Base-by-base conservation (phyloP, 2,113 vertebrate species). In the Rostratula benghalensis region DNA sequence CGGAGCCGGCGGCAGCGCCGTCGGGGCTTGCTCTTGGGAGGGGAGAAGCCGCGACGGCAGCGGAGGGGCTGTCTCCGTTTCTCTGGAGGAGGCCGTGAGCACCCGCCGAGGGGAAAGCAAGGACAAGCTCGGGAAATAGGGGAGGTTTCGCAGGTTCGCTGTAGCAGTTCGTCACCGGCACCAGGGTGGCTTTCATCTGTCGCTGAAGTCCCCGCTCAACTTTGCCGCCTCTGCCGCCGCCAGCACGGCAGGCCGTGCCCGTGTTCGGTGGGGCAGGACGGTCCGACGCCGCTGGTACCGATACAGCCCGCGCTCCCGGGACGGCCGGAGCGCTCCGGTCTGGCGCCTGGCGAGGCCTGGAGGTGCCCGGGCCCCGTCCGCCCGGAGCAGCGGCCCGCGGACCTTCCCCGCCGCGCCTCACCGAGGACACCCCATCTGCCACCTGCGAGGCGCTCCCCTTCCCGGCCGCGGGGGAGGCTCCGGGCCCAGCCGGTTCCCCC, bases 301-400 rank as follows among this genome's bases (percentile, higher is more conserved):
- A 74, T 30, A 9, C 54, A 27, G 16, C 2, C 0, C 0, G 51
- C 3, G 43, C 12, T 45, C 11, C 9, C 1, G 3, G n/a, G 3
- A 7, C 3, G 20, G 24, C 14, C 50, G 3, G 9, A 4, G 4
- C 1, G 4, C 11, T 37, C 31, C 15, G 4, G 30, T 13, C 28
- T 23, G 59, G 9, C 8, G 0, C 16, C 8, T 25, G 2, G 31
- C 67, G 11, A 18, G 71, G 53, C 71, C 81, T 6, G 50, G 11
- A 3, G 20, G 60, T 11, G 1, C 23, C 43, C 5, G 16, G 19
- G 45, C 37, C 61, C 41, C 70, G 6, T 13, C 48, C 14, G 19
- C 25, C 43, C 39, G 39, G 39, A 39, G 39, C 39, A 39, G 39
- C 39, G 39, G 39, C 39, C 39, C 39, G 39, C 39, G 39, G 39